Base-by-base conservation (phyloP, 2,113 vertebrate genomes). In the Caranx ignobilis region DNA sequence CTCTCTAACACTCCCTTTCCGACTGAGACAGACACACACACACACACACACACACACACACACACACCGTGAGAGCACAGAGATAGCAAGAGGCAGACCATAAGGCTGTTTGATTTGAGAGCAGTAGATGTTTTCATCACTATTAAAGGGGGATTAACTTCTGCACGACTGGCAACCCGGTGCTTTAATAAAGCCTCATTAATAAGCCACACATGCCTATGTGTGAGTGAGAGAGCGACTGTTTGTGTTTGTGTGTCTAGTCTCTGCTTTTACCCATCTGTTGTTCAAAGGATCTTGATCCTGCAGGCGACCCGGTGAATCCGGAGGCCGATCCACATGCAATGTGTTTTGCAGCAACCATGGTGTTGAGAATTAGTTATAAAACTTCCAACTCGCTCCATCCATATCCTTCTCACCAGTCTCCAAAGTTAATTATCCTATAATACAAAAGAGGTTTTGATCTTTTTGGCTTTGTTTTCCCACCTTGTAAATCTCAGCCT, bases 101-200 rank as follows among this genome's bases (percentile, higher is more conserved):
- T 83, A 86, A 83, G 84, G 79, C 83, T 45, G 83, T 90, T 87
- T 91, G 89, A 92, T 92, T 88, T 79, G 68, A 88, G 79, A 88
- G 82, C 85, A 16, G 10, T 26, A 72, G 84, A 90, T 83, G 71
- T 88, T 93, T 91, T 91, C 85, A 91, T 91, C 84, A 64, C 79
- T 70, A 71, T 85, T 77, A 91, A 89, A 87, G 35, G 70, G 78
- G 90, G 89, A 94, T 94, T 92, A 92, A 72, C 81, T 67, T 74
- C 79, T 80, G 84, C 73, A 78, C 61, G 39, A 82, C 75, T 88
- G 87, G 84, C 85, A 89, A 89, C 84, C 75, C 67, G 34, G 32
- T 66, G 57, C 84, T 87, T 88, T 70, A 78, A 90, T 91, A 90
- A 91, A 89, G 50, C 64, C 67, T 75, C 78, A 81, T 89, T 93